A percentile compares a stretch with the other conserved stretches of the same genome.
phyloP scores from a whole-genome alignment of 2,113 vertebrate species.

The Fukomys damarensis region DNA sequence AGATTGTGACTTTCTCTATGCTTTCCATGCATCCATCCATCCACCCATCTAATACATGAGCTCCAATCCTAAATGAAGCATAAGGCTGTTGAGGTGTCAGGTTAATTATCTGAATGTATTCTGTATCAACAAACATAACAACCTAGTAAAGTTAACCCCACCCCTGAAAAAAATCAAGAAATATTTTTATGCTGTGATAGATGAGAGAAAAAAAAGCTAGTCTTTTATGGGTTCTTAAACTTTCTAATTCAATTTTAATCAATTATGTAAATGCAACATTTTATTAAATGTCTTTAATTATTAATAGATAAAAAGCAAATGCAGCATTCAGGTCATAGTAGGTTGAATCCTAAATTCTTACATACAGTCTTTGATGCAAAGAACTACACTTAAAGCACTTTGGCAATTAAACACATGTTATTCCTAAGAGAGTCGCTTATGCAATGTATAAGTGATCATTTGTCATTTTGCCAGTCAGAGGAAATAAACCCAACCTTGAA shows the following conservation, averaged over 20 bases:
- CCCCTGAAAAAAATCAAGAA: neutral
- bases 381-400: conserved; percentile 53
- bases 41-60: neutral
- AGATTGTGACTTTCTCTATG: neutral
- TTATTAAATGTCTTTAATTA: conserved; percentile 54
- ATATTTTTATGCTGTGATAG: neutral
- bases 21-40: neutral
- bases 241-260: conserved; percentile 6
- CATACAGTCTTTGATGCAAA: conserved; percentile 48
- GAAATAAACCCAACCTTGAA: conserved; percentile 11
- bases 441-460: conserved; percentile 8
- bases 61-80: neutral
- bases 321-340: neutral
- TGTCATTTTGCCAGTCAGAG: conserved; percentile 29
- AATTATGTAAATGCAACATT: neutral
- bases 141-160: conserved; percentile 6
- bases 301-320: conserved; percentile 24
- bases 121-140: neutral
- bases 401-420: conserved; percentile 45
- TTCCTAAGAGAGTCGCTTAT: conserved; percentile 29
- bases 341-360: conserved; percentile 32
- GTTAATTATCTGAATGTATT: conserved; percentile 17
- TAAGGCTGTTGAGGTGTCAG: neutral
- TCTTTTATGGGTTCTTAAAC: conserved; percentile 9
- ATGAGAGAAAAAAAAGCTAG: neutral